Base-by-base conservation (phyloP, 2,797 vertebrate species). In the Neosilurus mollespiculum region DNA sequence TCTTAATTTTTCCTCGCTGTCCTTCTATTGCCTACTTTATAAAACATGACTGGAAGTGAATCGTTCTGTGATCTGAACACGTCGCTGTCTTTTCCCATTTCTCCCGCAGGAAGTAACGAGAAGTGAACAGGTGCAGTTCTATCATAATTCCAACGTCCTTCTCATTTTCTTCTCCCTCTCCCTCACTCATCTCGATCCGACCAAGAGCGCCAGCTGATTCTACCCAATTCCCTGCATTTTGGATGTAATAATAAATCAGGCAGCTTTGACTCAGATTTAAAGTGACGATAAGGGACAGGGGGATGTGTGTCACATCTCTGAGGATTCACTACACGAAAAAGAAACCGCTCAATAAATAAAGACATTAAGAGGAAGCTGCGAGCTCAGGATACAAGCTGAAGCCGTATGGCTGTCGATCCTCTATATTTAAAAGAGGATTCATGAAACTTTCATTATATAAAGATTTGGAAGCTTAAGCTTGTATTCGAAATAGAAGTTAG, bases 201-300 rank as follows among this genome's bases (percentile, higher is more conserved):
- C 64, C 64, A 56, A 82, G 54, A 86, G 85, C 53, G 86, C 85
- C 54, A 30, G 56, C 83, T 85, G 87, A 85, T 85, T 81, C 76
- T 49, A 82, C 86, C 85, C 67, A 11, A 78, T 64, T 75, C 75
- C 83, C 66, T 87, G 79, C 79, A 84, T 85, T 87, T 83, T 86
- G 66, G 80, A 84, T 81, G 71, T 84, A 84, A 87, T 86, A 87
- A 84, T 87, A 87, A 89, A 86, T 84, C 71, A 87, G 59, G 81
- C 22, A 30, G 73, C 78, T 87, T 85, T 85, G 81, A 87, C 79
- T 75, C 22, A 16, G 65, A 84, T 82, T 49, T 80, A 75, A 82
- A 84, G 83, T 59, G 43, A 15, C 64, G 72, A 86, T 81, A 87
- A 84, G 66, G 30, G 81, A 84, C 65, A 49, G 16, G 16, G 76